These are phyloP conservation scores for Dryocosmus kuriphilus DNA, from an alignment of 2,888 invertebrate species.

Conservation along the genomic window DNA sequence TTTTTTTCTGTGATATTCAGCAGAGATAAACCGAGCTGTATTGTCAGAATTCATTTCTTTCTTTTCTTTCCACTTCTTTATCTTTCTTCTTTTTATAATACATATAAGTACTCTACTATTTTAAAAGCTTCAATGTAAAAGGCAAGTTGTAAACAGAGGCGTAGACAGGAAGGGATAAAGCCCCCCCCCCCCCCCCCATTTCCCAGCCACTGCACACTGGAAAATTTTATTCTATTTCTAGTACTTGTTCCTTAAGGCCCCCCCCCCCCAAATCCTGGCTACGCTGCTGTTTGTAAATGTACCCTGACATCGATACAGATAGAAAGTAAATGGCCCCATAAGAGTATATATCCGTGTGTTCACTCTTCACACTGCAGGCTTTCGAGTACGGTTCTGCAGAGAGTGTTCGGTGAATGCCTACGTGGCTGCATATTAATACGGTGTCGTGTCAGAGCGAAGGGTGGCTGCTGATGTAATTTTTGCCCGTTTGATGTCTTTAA, in stretches of 20 bases:
- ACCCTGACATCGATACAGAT: conserved; percentile 25
- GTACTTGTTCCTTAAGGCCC: too few species aligned
- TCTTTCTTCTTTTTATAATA: not conserved
- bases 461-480: conserved; percentile 76
- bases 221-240: too few species aligned
- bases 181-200: too few species aligned
- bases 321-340: conserved; percentile 41
- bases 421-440: conserved; percentile 66
- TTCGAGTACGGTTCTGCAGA: conserved; percentile 49
- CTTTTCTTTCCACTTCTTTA: too few species aligned
- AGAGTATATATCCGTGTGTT: conserved; percentile 54
- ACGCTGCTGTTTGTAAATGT: too few species aligned
- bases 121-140: conserved; percentile 28
- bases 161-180: too few species aligned
- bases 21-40: too few species aligned
- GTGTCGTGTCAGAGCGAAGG: conserved; percentile 67
- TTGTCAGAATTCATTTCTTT: too few species aligned
- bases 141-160: conserved; percentile 31
- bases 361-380: conserved; percentile 37
- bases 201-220: too few species aligned
- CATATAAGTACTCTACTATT: conserved; percentile 27
- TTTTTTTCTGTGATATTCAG: too few species aligned
- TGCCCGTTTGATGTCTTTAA: conserved; percentile 77
- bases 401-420: conserved; percentile 61
- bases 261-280: too few species aligned